phyloP scores from a whole-genome alignment of 2,797 vertebrate genomes.

The Staurois parvus region DNA sequence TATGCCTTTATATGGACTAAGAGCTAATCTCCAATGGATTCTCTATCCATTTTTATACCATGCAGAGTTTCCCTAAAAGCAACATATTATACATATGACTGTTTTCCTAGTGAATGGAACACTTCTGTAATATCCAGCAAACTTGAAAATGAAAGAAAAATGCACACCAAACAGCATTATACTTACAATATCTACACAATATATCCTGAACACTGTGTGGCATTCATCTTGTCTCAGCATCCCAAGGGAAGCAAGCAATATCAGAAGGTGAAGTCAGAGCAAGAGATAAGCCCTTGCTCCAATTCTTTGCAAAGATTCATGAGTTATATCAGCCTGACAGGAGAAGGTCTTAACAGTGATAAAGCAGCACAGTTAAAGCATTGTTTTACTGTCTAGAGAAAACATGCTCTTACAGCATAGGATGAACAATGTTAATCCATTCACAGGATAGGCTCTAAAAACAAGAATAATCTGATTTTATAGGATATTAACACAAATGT shows the following conservation, averaged over 20 bases:
- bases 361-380: slow-evolving; percentile 7
- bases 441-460: background rate
- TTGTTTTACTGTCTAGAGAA: slow-evolving; percentile 12
- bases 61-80: too few species aligned
- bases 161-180: background rate
- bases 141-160: background rate
- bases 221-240: background rate
- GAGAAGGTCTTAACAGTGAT: slow-evolving; percentile 13
- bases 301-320: slow-evolving; percentile 13
- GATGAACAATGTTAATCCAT: background rate
- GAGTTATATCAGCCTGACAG: slow-evolving; percentile 14
- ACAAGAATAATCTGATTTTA: too few species aligned
- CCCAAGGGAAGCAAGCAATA: background rate
- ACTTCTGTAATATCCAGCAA: background rate
- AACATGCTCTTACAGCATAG: background rate
- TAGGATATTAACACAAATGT: too few species aligned
- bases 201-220: background rate
- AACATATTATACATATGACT: background rate
- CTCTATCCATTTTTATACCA: background rate
- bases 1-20: too few species aligned
- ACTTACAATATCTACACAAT: background rate
- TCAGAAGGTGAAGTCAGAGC: slow-evolving; percentile 38
- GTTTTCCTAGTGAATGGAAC: background rate
- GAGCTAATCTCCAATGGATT: background rate
- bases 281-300: slow-evolving; percentile 20